phyloP scores from a whole-genome alignment of 2,797 vertebrate species.

The Phrynocephalus guinanensis region DNA sequence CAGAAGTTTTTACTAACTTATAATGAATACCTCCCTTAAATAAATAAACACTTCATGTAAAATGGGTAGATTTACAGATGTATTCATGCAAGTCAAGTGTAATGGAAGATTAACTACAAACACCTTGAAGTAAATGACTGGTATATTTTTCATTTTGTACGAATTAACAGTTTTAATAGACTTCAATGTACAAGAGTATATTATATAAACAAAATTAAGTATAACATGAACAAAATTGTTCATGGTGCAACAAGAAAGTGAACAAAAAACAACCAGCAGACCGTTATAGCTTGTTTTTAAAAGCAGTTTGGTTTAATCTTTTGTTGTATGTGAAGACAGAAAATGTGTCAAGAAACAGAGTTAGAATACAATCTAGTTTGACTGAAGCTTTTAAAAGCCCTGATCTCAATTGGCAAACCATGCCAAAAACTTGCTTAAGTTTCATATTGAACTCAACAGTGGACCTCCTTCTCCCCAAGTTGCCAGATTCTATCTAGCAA shows the following conservation, averaged over 20 bases:
- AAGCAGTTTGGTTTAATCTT: slow-evolving; percentile 2
- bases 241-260: not conserved
- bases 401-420: not conserved
- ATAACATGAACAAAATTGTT: slow-evolving; percentile 3
- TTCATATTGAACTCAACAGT: not conserved
- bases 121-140: slow-evolving; percentile 14
- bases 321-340: not conserved
- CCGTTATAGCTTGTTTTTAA: not conserved
- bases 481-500: not conserved
- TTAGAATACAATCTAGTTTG: not conserved
- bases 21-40: slow-evolving; percentile 13
- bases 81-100: slow-evolving; percentile 28
- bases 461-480: not conserved
- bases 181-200: slow-evolving; percentile 1
- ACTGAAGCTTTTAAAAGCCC: not conserved
- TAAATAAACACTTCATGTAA: slow-evolving; percentile 31
- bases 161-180: slow-evolving; percentile 14
- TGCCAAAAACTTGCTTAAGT: not conserved
- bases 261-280: not conserved
- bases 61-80: slow-evolving; percentile 22
- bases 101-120: slow-evolving; percentile 35
- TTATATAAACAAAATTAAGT: slow-evolving; percentile 1
- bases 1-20: slow-evolving; percentile 2
- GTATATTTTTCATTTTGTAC: slow-evolving; percentile 11
- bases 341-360: not conserved